Percentiles rank a stretch among this genome's conserved stretches.
Conservation (phyloP, 2,797 vertebrate genomes). For the Orientallactaga sibirica region DNA sequence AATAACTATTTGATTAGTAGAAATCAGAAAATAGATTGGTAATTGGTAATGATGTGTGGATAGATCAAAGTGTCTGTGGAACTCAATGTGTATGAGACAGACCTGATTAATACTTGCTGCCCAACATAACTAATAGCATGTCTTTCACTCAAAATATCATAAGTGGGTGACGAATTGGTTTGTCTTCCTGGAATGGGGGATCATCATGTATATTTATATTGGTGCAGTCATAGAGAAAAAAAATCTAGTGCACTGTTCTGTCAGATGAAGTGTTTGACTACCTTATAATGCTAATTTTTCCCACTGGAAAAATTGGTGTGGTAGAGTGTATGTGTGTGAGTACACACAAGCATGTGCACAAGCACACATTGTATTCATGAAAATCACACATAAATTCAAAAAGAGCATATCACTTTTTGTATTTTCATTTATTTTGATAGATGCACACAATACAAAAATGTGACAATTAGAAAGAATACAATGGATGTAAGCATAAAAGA, state of each 20-base stretch:
- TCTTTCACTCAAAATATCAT: background rate
- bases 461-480: background rate
- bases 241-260: background rate
- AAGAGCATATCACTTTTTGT: background rate
- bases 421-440: no score
- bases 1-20: background rate
- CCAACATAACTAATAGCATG: background rate
- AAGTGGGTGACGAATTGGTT: background rate
- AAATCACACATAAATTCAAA: background rate
- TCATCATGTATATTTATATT: background rate
- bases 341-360: background rate
- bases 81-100: conserved; percentile 14
- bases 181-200: background rate
- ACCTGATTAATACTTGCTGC: background rate
- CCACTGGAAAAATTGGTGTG: background rate
- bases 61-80: background rate
- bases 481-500: background rate
- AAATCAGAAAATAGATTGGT: background rate
- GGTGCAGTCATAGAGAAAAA: background rate
- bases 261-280: conserved; percentile 23
- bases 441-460: background rate
- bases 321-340: background rate
- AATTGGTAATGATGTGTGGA: background rate
- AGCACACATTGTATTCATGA: background rate
- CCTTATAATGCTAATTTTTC: background rate